Conservation (phyloP, 2,888 invertebrate species). For the Nemoura dubitans region DNA sequence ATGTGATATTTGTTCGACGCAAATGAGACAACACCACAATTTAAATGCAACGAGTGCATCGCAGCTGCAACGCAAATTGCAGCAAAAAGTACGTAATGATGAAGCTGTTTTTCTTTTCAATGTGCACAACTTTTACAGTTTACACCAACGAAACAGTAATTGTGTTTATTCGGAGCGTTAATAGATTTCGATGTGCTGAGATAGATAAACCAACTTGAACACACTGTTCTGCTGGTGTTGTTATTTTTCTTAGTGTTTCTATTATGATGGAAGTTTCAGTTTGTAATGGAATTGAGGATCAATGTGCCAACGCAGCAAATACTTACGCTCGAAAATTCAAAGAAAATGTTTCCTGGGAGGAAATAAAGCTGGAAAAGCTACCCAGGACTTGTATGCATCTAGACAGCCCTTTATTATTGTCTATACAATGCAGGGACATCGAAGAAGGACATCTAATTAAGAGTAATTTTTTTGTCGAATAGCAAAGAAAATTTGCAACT, state of each 20-base stretch:
- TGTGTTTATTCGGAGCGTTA: neutral
- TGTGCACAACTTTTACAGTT: neutral
- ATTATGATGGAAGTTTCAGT: neutral
- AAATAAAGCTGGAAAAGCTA: too few relatives aligned
- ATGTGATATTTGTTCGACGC: neutral
- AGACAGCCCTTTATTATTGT: too few relatives aligned
- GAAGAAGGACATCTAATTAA: too few relatives aligned
- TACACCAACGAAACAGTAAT: neutral
- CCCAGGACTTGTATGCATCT: too few relatives aligned
- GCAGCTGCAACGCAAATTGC: neutral
- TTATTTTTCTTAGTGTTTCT: neutral
- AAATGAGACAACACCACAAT: neutral
- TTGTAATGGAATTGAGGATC: neutral
- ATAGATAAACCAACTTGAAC: neutral
- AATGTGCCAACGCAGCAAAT: neutral
- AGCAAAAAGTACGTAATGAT: neutral
- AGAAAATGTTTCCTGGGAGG: neutral
- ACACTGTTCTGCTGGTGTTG: neutral
- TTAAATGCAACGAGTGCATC: neutral
- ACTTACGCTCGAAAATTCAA: neutral
- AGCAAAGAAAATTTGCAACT: too few relatives aligned
- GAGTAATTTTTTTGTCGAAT: too few relatives aligned
- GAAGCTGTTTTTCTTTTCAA: neutral
- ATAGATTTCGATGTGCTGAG: neutral
- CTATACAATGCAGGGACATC: too few relatives aligned